Evolutionary conservation across 2,113 vertebrate species (phyloP).

Genomic region (Triplophysa tibetana): DNA sequence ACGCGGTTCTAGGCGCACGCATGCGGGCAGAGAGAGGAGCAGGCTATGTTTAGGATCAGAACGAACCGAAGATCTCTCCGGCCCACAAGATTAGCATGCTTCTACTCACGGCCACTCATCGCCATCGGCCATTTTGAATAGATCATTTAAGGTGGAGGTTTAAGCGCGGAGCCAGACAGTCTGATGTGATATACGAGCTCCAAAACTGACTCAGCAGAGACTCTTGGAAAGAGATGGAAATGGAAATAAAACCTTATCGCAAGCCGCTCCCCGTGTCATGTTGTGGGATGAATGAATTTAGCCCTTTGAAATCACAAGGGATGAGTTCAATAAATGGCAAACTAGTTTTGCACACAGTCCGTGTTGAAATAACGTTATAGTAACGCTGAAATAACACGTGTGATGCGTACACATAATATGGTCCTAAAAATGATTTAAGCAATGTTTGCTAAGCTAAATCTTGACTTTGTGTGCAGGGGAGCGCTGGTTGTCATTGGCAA

Average conservation of each 20-base stretch:
- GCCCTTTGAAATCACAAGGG: too few relatives aligned
- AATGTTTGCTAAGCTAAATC: neutral
- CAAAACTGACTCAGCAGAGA: constrained; percentile 37
- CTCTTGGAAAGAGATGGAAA: neutral
- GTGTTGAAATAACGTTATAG: too few relatives aligned
- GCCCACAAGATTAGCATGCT: constrained; percentile 31
- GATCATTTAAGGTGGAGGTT: constrained; percentile 33
- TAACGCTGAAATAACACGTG: too few relatives aligned
- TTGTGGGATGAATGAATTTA: neutral
- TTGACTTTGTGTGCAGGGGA: constrained; percentile 72
- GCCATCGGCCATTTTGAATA: constrained; percentile 10
- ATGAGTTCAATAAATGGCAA: too few relatives aligned
- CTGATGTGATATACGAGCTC: constrained; percentile 32
- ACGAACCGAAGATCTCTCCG: constrained; percentile 59
- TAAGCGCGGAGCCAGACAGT: constrained; percentile 30
- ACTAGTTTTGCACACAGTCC: too few relatives aligned
- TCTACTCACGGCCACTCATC: constrained; percentile 25
- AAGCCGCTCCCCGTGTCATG: neutral
- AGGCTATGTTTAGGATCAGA: constrained; percentile 69
- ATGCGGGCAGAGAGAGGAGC: constrained; percentile 54
- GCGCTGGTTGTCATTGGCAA: constrained; percentile 79
- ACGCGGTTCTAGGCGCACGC: neutral
- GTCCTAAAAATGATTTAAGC: too few relatives aligned
- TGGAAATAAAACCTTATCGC: neutral
- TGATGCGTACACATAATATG: too few relatives aligned